Conservation (phyloP, 2,797 vertebrate genomes). For the Chanos chanos region DNA sequence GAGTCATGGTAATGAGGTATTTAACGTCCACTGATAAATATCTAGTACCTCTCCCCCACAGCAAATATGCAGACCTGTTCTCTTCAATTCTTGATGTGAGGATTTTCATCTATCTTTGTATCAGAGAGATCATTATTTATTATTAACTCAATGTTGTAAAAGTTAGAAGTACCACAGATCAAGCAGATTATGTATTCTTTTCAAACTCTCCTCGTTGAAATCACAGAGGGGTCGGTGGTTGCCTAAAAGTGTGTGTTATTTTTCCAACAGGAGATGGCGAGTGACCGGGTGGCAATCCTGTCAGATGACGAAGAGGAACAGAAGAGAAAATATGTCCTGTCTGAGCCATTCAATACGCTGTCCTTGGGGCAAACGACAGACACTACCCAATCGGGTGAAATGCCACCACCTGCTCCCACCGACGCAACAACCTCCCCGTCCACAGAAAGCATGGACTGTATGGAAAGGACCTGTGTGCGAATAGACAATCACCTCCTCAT, state of each 20-base stretch:
- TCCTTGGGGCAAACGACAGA: slow-evolving; percentile 66
- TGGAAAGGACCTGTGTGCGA: slow-evolving; percentile 83
- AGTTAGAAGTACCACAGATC: too few species aligned
- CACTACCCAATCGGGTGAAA: slow-evolving; percentile 43
- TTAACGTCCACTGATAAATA: too few species aligned
- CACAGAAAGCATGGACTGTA: slow-evolving; percentile 74
- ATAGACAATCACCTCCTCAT: slow-evolving; percentile 88
- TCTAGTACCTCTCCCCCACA: too few species aligned
- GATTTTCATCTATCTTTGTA: too few species aligned
- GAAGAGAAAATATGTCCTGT: slow-evolving; percentile 88
- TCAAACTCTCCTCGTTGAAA: neutral
- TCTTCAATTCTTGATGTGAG: too few species aligned
- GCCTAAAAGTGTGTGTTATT: slow-evolving; percentile 15
- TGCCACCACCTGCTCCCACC: slow-evolving; percentile 38
- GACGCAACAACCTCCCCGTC: slow-evolving; percentile 51
- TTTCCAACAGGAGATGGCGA: slow-evolving; percentile 78
- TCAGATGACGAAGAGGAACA: slow-evolving; percentile 94
- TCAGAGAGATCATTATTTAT: too few species aligned
- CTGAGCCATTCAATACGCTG: slow-evolving; percentile 82
- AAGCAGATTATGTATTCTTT: neutral
- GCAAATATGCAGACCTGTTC: too few species aligned
- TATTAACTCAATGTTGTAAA: too few species aligned
- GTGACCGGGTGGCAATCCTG: slow-evolving; percentile 92
- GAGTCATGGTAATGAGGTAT: too few species aligned
- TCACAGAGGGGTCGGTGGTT: neutral